These are phyloP conservation scores for Notolabrus celidotus DNA, from an alignment of 2,797 vertebrate species.

Conservation along the genomic window DNA sequence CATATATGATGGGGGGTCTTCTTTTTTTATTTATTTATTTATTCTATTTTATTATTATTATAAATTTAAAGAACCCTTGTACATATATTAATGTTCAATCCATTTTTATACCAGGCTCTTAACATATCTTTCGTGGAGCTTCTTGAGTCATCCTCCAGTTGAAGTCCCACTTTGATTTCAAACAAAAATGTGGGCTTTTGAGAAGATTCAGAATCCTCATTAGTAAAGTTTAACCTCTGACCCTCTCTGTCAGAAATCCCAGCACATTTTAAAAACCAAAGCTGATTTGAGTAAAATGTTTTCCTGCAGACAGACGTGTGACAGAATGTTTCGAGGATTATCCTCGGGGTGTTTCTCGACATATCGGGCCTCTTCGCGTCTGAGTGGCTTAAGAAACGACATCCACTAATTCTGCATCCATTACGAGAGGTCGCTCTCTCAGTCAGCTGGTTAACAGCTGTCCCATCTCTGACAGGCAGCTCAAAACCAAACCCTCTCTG, in stretches of 20 bases:
- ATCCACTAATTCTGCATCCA: conserved; percentile 22
- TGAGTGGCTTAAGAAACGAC: conserved; percentile 21
- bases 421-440: conserved; percentile 30
- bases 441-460: conserved; percentile 29
- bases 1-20: too few species aligned
- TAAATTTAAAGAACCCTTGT: too few species aligned
- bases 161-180: too few species aligned
- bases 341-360: conserved; percentile 16
- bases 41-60: too few species aligned
- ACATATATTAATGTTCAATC: too few species aligned
- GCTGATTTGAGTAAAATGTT: not conserved
- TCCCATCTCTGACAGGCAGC: conserved; percentile 40
- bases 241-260: not conserved
- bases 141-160: too few species aligned
- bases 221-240: too few species aligned
- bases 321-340: conserved; percentile 18
- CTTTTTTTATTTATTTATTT: too few species aligned
- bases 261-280: not conserved
- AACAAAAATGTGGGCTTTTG: too few species aligned
- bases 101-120: too few species aligned
- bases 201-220: too few species aligned
- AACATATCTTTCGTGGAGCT: too few species aligned
- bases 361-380: conserved; percentile 17
- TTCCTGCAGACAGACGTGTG: conserved; percentile 16
- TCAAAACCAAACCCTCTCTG: conserved; percentile 29